Conservation (phyloP, 2,113 vertebrate genomes). For the Bubalus kerabau region DNA sequence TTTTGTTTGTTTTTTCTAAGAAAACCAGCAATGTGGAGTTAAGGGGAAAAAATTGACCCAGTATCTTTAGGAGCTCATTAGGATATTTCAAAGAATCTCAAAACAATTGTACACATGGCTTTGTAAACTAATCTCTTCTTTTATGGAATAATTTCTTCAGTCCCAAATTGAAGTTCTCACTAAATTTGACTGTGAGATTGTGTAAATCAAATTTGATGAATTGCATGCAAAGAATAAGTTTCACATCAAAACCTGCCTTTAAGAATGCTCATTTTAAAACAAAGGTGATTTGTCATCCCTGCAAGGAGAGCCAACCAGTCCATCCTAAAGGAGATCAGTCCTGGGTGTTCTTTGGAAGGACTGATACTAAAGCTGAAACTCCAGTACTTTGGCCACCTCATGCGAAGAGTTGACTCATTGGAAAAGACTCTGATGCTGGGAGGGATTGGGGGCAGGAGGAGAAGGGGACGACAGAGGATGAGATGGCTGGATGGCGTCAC, state of each 20-base stretch:
- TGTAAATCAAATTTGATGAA: not conserved
- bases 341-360: too few relatives aligned
- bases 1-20: not conserved
- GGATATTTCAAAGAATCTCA: not conserved
- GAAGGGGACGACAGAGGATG: too few relatives aligned
- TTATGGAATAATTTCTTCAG: slow-evolving; percentile 8
- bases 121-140: slow-evolving; percentile 1
- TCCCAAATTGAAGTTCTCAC: not conserved
- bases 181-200: not conserved
- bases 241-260: not conserved
- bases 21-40: not conserved
- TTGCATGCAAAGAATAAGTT: not conserved
- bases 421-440: too few relatives aligned
- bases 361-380: too few relatives aligned
- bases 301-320: too few relatives aligned
- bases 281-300: not conserved
- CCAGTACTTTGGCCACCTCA: too few relatives aligned
- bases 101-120: not conserved
- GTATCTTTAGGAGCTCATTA: not conserved
- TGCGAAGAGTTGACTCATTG: too few relatives aligned
- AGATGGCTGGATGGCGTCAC: too few relatives aligned
- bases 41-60: not conserved
- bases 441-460: too few relatives aligned
- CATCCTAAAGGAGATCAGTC: too few relatives aligned
- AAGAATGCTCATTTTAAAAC: not conserved